Evolutionary conservation across 2,797 vertebrate genomes (phyloP), one percentile per base, ranked within the genome.

Genomic region (Crypturellus tataupa): DNA sequence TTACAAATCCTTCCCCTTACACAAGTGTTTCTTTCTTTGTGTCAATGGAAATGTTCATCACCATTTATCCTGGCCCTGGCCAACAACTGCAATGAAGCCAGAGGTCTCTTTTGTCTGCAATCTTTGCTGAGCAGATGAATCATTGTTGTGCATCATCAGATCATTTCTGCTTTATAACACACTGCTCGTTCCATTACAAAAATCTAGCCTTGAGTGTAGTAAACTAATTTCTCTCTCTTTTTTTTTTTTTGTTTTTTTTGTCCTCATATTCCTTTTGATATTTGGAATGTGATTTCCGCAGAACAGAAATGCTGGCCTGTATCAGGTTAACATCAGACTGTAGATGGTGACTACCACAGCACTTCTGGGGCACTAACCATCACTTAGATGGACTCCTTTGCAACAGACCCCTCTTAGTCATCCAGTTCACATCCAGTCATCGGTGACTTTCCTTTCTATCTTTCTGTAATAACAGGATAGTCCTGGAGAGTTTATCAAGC

Each of bases 21-120:
- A 2, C 29, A 33, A 90, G 18, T 23, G 29, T 76, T 94, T 91
- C 77, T 87, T 85, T 70, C 62, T 70, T 80, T 59, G 20, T 88
- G 85, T 92, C 85, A 92, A 39, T 76, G 73, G 70, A 80, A 56
- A 53, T 16, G 42, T 39, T 89, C 51, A 58, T 81, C 73, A 60
- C 13, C n/a, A 1, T 87, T 95, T 91, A 87, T 87, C 44, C 92
- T 70, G 51, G 82, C 82, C 64, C n/a, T 70, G 82, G 51, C 31
- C 12, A 0, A 40, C 53, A 82, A 53, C 25, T 68, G 53, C 67
- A 96, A 80, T 77, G 95, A 76, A 94, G 73, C 27, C 92, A 95
- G 83, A 95, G 67, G 60, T 91, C 85, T 92, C 80, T 63, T 78
- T 73, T 94, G 79, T 92, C 95, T 92, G 85, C 73, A 90, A 88